A percentile compares a stretch with the other conserved stretches of the same genome.
Conservation (phyloP, 1,140 invertebrate genomes). For the Elymnias hypermnestra region DNA sequence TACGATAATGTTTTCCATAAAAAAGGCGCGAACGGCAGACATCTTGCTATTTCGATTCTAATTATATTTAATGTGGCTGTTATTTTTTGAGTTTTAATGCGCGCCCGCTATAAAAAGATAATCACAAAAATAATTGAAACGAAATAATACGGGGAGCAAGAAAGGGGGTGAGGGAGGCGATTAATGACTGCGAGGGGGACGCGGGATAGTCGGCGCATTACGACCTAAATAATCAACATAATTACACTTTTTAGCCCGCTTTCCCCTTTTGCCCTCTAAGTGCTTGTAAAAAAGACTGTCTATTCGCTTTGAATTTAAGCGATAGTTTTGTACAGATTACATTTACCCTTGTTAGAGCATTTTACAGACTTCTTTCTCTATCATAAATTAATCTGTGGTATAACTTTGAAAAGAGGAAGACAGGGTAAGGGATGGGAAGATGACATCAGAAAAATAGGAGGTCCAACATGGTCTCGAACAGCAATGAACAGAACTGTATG, state of each 20-base stretch:
- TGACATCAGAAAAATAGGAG: no score
- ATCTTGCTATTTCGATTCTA: slow-evolving; percentile 69
- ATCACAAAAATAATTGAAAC: slow-evolving; percentile 76
- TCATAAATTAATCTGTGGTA: no score
- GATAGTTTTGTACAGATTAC: no score
- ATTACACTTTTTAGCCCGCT: slow-evolving; percentile 71
- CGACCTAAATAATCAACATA: slow-evolving; percentile 75
- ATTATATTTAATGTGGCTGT: slow-evolving; percentile 70
- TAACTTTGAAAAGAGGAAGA: no score
- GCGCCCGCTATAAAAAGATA: slow-evolving; percentile 72
- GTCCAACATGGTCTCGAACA: no score
- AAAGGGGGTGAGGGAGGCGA: slow-evolving; percentile 43
- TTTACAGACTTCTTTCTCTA: no score
- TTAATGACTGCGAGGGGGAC: slow-evolving; percentile 53
- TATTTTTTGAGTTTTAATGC: slow-evolving; percentile 74
- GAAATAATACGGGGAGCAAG: slow-evolving; percentile 68
- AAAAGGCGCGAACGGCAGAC: slow-evolving; percentile 43
- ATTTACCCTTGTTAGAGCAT: no score
- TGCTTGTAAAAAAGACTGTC: slow-evolving; percentile 55
- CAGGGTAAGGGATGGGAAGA: no score
- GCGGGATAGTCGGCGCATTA: slow-evolving; percentile 68
- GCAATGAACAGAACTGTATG: no score
- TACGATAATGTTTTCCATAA: slow-evolving; percentile 38
- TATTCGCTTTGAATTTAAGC: slow-evolving; percentile 41
- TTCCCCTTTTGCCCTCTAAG: slow-evolving; percentile 56